phyloP scores from a whole-genome alignment of 2,888 invertebrate genomes.

The Drymonia ruficornis region DNA sequence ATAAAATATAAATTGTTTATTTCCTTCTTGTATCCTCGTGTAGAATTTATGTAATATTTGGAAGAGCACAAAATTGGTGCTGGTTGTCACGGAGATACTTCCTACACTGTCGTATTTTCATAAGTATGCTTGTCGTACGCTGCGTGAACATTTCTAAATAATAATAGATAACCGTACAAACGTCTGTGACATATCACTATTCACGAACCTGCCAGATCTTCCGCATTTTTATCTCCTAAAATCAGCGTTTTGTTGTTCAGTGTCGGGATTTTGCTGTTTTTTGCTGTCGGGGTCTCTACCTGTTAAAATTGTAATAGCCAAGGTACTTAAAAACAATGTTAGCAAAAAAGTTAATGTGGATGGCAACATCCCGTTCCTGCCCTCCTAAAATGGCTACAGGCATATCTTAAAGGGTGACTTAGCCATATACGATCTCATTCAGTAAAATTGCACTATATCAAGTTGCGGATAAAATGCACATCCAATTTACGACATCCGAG shows the following conservation, averaged over 20 bases:
- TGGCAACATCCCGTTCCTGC: conserved; percentile 5
- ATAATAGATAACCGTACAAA: conserved; percentile 6
- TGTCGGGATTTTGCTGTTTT: conserved; percentile 18
- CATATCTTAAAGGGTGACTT: not conserved
- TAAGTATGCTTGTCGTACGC: conserved; percentile 16
- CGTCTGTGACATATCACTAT: conserved; percentile 16
- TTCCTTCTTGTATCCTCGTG: not conserved
- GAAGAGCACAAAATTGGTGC: conserved; percentile 26
- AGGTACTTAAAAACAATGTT: conserved; percentile 12
- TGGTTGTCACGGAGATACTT: conserved; percentile 12
- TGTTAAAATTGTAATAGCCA: conserved; percentile 21
- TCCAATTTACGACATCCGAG: not conserved
- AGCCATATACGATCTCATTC: not conserved
- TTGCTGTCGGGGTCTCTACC: conserved; percentile 27
- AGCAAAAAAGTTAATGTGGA: conserved; percentile 12
- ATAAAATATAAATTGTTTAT: too few relatives aligned
- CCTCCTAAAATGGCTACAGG: conserved; percentile 2
- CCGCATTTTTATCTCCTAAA: conserved; percentile 1
- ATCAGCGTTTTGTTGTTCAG: not conserved
- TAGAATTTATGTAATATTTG: conserved; percentile 15
- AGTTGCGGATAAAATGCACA: not conserved
- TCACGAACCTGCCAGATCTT: not conserved
- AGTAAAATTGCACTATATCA: not conserved
- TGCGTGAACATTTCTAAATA: conserved; percentile 13
- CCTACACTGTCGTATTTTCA: conserved; percentile 16